Base-by-base conservation (phyloP, 1,140 invertebrate genomes). In the Drosophila gunungcola region DNA sequence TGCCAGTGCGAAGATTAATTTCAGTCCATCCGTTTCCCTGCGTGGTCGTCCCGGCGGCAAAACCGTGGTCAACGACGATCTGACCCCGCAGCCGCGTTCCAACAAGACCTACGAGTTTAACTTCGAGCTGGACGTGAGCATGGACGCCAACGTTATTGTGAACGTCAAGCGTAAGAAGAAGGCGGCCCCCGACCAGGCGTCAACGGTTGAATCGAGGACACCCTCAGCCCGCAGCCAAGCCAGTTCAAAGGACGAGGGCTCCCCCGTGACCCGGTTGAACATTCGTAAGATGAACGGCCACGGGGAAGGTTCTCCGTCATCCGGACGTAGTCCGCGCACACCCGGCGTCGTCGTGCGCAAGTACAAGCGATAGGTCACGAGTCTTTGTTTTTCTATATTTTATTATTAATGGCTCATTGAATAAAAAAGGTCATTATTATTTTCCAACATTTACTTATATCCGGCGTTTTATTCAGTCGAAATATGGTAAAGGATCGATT, bases 111-210 rank as follows among this genome's bases (percentile, higher is more conserved):
- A 91, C 57, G 90, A 92, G 45, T 91, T 92, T 3, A 92, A 92
- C 67, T 90, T 92, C 49, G 90, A 92, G 64, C 48, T 92, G 9
- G 91, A 92, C 57, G 91, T 92, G 7, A 92, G 91, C 43, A 78
- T 92, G 78, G 92, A 92, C 73, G 90, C 92, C 10, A 91, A 92
- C 68, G 90, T 92, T n/a, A 78, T 92, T 49, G 88, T 92, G 3
- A 92, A 91, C 41, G 91, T 92, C 0, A 92, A 91, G 63, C 91
- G 92, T 5, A 92, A 92, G 34, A 84, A 91, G 55, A 91, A 91
- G 53, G 46, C 41, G 0, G 25, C 3, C 9, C 43, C 49, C 1
- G 62, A 68, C 1, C 62, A 70, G 46, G 27, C 64, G n/a, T n/a
- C 45, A 0, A 12, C n/a, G 6, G n/a, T 43, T 2, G 29, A 56